Evolutionary conservation across 2,888 invertebrate genomes (phyloP), one percentile per base, ranked within the genome.

Genomic region (Torymus tubicola): DNA sequence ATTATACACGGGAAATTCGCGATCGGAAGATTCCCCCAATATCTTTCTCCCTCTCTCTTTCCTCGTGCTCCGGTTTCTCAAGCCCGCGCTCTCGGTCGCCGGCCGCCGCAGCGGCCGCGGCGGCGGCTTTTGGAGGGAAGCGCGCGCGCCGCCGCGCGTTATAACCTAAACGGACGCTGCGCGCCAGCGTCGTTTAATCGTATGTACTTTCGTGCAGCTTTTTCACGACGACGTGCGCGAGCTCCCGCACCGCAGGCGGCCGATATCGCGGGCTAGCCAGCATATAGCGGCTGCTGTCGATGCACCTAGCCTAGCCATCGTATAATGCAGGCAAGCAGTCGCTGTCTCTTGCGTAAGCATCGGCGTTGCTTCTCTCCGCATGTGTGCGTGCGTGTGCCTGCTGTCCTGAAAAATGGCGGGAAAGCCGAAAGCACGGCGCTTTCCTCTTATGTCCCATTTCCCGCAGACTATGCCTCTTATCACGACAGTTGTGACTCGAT

Each of bases 351-450:
- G 72, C 78, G 61, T 72, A 72, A 78, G 72, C 75, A 42, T 5
- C 42, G 42, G 52, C 75, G 65, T 52, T 14, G 12, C 12, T 16
- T 50, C 16, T 16, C 11, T 68, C 21, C 5, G 18, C n/a, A 52
- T 21, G 55, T n/a, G 52, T 50, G 14, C 61, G 18, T 14, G 16
- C 14, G 10, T 31, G 57, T 11, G 18, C 50, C 14, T 16, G 11
- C 12, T 11, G 4, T 21, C 16, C 42, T 42, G 70, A 74, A 72
- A 80, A 80, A 70, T 70, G 79, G 79, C 79, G 79, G 74, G 79
- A 80, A 80, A 75, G 31, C 65, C 70, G 58, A 69, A 63, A 31
- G 16, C 52, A 3, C 2, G 31, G n/a, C 18, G 42, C 65, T 65
- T 69, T 64, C 53, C 12, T 5, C 2, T 21, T 21, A 21, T 21